Base-by-base conservation (phyloP, 53 echinoderm and acorn worm genomes). In the Patiria pectinifera region DNA sequence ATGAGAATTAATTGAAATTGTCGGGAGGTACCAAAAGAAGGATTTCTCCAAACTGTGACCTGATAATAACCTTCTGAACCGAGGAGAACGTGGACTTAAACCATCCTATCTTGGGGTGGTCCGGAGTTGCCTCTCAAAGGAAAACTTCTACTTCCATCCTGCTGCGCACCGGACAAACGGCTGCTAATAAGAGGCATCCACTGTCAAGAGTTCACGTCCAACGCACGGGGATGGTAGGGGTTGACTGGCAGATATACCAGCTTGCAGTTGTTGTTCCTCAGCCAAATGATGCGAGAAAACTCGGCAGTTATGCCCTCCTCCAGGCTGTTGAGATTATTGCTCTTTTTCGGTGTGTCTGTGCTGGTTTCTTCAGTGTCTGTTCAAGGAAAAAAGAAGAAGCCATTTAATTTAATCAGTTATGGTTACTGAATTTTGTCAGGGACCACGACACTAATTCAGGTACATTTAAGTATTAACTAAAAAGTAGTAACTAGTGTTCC, bases 81-180 rank as follows among this genome's bases (percentile, higher is more conserved):
- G 9, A 46, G 46, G 0, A 45, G 45, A 1, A 11, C 47, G 46
- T 78, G 45, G 46, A 14, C 15, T 44, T 24, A 14, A 35, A 13
- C 79, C 13, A 46, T 78, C 45, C 45, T 47, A 78, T 24, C 79
- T 0, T 18, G 66, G 15, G 66, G 19, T 1, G 13, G 15, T 16
- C 3, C 45, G 23, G 79, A 16, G 79, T 8, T 46, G 25, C 35
- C 45, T 78, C 79, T 46, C 44, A 24, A 6, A 44, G 79, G 75
- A 46, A 48, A 4, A 5, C 58, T 74, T 22, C 74, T 86, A 86
- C 47, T 48, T 71, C 72, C 48, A 86, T 86, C 71, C 71, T 71
- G 58, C 4, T 46, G 45, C 19, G 43, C 21, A 69, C 9, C 48
- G 48, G 22, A 71, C 24, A 49, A 69, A 71, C 86, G 53, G 86